A percentile compares a stretch with the other conserved stretches of the same genome.
Evolutionary conservation across 1,140 invertebrate species (phyloP).

Genomic region (Brachionus asplanchnoidis): DNA sequence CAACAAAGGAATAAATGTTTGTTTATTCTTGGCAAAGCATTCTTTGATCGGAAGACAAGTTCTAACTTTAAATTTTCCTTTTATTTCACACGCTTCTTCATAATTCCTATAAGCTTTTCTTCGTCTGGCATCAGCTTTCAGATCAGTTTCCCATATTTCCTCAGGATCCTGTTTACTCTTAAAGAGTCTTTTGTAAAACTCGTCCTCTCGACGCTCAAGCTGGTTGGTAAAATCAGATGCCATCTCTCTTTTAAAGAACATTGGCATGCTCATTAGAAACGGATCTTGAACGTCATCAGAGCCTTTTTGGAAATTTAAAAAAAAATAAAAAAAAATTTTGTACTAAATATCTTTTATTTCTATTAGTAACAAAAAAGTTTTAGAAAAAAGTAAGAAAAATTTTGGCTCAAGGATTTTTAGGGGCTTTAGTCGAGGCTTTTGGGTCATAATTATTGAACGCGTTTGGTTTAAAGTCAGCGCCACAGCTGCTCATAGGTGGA

Average conservation of each 20-base stretch:
- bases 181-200: background rate
- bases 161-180: constrained; percentile 11
- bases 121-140: constrained; percentile 14
- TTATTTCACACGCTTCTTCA: constrained; percentile 28
- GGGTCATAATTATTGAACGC: constrained; percentile 30
- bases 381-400: background rate
- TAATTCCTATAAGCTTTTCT: constrained; percentile 28
- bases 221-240: background rate
- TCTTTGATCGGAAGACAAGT: background rate
- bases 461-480: background rate
- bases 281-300: background rate
- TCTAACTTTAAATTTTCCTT: constrained; percentile 20
- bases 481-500: constrained; percentile 3
- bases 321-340: background rate
- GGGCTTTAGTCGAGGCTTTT: background rate
- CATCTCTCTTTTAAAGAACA: constrained; percentile 9
- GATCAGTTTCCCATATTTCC: background rate
- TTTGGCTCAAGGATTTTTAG: background rate
- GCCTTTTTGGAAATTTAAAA: background rate
- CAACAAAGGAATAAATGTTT: constrained; percentile 13
- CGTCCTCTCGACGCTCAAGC: background rate
- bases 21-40: constrained; percentile 8
- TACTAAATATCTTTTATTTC: constrained; percentile 22
- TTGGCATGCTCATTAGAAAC: background rate
- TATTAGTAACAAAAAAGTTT: background rate